Base-by-base conservation (phyloP, 2,797 vertebrate species). In the Paramormyrops hopkinsi region DNA sequence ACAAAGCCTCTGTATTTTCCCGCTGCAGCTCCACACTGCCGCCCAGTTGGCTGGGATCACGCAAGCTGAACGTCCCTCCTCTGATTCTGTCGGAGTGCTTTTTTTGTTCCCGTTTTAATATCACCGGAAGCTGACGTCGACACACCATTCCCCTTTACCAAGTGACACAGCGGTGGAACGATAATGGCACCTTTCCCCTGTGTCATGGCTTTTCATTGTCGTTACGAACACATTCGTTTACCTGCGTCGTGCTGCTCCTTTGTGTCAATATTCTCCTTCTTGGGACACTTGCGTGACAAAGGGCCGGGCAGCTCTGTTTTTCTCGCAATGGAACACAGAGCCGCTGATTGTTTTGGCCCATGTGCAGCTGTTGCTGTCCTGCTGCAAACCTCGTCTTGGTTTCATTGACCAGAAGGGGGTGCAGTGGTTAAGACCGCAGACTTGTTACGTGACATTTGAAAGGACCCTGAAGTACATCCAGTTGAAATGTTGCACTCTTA, bases 111-210 rank as follows among this genome's bases (percentile, higher is more conserved):
- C 5, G 5, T 76, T 76, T 76, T 41, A 65, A 29, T 29, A 11
- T 65, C 25, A 29, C 25, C 62, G 25, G 25, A 65, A 65, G 62
- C 62, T 90, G 89, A 89, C 51, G 88, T 54, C 86, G 29, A 76
- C 59, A 53, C 73, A 90, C 90, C 88, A 56, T 14, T n/a, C 29
- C 73, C 86, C 76, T 89, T 87, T 44, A 88, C 89, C 65, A 90
- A 88, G 92, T 79, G 85, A 62, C 86, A 65, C 56, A 89, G 89
- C 90, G 3, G 59, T 3, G 62, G 62, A 65, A 12, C 90, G 88
- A 90, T 37, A 33, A 85, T 88, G 83, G 89, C 76, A 88, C 87
- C 50, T 90, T 93, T 90, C 89, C 88, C 89, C 88, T 59, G 46
- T 91, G 89, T 90, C 51, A 48, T 41, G 86, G 79, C n/a, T 12